phyloP scores from a whole-genome alignment of 2,888 invertebrate genomes.

The Cephus rjabovi region DNA sequence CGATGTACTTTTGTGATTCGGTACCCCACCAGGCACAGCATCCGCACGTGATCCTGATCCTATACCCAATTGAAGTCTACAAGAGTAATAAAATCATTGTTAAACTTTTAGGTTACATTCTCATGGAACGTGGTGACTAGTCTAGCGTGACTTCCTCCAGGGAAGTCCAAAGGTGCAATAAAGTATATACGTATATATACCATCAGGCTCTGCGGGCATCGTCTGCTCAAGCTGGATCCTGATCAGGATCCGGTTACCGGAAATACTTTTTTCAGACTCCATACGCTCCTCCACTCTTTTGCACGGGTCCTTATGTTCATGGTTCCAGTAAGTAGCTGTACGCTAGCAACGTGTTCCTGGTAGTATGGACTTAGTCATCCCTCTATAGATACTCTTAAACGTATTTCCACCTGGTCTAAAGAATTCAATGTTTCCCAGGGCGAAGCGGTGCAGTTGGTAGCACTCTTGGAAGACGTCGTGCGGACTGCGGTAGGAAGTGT shows the following conservation, averaged over 20 bases:
- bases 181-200: background rate
- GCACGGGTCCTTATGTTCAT: background rate
- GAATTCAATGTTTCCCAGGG: background rate
- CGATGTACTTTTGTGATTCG: background rate
- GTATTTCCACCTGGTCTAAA: background rate
- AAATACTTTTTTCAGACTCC: background rate
- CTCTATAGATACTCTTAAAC: background rate
- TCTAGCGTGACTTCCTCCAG: slow-evolving; percentile 9
- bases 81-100: background rate
- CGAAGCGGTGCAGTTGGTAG: background rate
- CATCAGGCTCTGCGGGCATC: background rate
- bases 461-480: background rate
- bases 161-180: slow-evolving; percentile 5
- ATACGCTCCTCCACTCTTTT: background rate
- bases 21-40: background rate
- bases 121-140: background rate
- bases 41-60: background rate
- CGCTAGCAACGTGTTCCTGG: background rate
- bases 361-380: background rate
- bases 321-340: background rate
- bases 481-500: background rate
- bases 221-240: background rate
- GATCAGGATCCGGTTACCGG: background rate
- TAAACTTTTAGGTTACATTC: background rate
- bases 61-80: background rate